Evolutionary conservation across 2,888 invertebrate species (phyloP), one percentile per base, ranked within the genome.

Genomic region (Diadegma fenestrale): DNA sequence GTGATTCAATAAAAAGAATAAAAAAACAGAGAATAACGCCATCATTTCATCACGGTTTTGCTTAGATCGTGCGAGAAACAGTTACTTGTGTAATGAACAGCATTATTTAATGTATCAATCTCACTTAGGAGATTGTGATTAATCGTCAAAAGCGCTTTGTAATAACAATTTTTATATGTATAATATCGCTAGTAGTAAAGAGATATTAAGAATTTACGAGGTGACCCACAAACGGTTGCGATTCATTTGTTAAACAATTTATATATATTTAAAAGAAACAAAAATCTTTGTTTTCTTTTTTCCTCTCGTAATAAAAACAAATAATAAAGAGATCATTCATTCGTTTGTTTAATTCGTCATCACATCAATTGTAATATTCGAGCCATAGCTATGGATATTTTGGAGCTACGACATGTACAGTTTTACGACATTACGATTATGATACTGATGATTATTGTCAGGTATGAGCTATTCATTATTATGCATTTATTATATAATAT

Each of bases 401-500:
- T 75, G 71, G 54, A 77, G 80, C 80, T 73, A 78, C 77, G 68
- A 89, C 77, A 85, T 89, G 90, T 89, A 90, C 89, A 89, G 89
- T 90, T 37, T 37, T 90, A 89, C 82, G 87, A 88, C 86, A 80
- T 87, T 86, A 89, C 87, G 87, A 91, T 89, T 68, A 69, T n/a
- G 22, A 85, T 89, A 89, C 82, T 85, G 87, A 84, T 86, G 87
- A 84, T 91, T 89, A 86, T 89, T 87, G 89, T 89, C 89, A 89
- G 88, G 87, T 88, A 87, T 78, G 87, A 78, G 84, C 83, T 85
- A 86, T 88, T 85, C 87, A 90, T 89, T 89, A 91, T 90, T 90
- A 88, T 89, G 84, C 90, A 91, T 90, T 87, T 89, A 90, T 91
- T 90, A 90, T 88, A 86, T 90, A 87, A 88, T 90, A 90, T 90